These are phyloP conservation scores for Hoplias malabaricus DNA, from an alignment of 2,113 vertebrate genomes.

Conservation along the genomic window DNA sequence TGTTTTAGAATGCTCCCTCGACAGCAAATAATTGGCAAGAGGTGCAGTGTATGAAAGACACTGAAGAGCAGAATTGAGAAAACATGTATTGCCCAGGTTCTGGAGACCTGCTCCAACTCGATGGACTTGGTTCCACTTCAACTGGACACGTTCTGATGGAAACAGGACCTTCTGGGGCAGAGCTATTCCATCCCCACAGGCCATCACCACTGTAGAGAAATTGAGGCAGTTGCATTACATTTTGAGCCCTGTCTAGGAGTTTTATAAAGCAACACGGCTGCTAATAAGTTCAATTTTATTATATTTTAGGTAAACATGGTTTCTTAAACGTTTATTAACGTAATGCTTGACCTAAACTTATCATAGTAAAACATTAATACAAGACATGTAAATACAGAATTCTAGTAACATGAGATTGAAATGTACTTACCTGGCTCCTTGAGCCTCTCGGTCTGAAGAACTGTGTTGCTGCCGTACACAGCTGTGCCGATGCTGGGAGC, in stretches of 20 bases:
- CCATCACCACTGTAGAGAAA: constrained; percentile 65
- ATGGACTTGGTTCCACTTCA: constrained; percentile 89
- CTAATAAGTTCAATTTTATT: too few relatives aligned
- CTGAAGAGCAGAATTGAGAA: constrained; percentile 93
- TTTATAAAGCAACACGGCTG: not conserved
- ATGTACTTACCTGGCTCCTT: constrained; percentile 83
- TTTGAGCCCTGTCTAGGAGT: not conserved
- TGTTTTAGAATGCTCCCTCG: constrained; percentile 91
- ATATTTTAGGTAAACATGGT: too few relatives aligned
- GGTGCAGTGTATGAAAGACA: constrained; percentile 94
- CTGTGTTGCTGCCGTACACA: constrained; percentile 78
- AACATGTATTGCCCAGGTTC: constrained; percentile 95
- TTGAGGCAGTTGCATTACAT: constrained; percentile 22
- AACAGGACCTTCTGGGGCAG: constrained; percentile 91
- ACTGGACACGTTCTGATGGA: constrained; percentile 86
- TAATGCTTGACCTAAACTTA: not conserved
- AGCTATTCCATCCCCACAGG: constrained; percentile 86
- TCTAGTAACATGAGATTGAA: not conserved
- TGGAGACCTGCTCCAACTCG: constrained; percentile 93
- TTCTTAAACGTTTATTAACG: too few relatives aligned
- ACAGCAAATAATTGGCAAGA: constrained; percentile 92
- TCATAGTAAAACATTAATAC: not conserved
- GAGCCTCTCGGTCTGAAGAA: constrained; percentile 79
- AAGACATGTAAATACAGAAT: not conserved
- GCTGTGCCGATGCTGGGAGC: constrained; percentile 85